Conservation (phyloP, 2,888 invertebrate species). For the Eledona agricola region DNA sequence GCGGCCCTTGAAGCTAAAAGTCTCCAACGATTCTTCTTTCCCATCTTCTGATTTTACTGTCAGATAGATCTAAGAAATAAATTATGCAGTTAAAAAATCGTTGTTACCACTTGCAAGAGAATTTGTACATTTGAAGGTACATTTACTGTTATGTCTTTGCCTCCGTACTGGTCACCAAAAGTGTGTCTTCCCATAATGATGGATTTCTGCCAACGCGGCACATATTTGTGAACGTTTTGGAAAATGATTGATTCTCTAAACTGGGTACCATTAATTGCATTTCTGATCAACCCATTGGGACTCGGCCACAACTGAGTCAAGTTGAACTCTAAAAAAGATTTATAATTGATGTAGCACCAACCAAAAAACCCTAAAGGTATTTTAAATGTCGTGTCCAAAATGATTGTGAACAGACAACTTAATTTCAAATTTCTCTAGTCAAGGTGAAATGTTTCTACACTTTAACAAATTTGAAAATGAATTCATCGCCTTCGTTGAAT, state of each 20-base stretch:
- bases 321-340: conserved; percentile 74
- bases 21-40: conserved; percentile 63
- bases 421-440: too few relatives aligned
- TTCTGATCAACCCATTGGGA: conserved; percentile 87
- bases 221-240: conserved; percentile 79
- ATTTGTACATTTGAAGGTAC: conserved; percentile 31
- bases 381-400: too few relatives aligned
- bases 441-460: too few relatives aligned
- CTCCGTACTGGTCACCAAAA: conserved; percentile 87
- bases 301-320: conserved; percentile 90
- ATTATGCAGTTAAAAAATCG: conserved; percentile 32
- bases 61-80: conserved; percentile 35
- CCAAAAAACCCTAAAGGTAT: too few relatives aligned
- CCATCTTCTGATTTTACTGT: conserved; percentile 70
- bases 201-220: conserved; percentile 84
- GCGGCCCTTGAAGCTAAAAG: conserved; percentile 73
- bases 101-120: background rate
- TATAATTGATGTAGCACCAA: too few relatives aligned
- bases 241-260: conserved; percentile 88
- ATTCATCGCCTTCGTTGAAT: too few relatives aligned
- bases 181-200: conserved; percentile 89
- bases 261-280: conserved; percentile 86
- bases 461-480: too few relatives aligned
- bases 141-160: conserved; percentile 74
- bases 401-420: too few relatives aligned